These are phyloP conservation scores for Halictus rubicundus DNA, from an alignment of 1,140 invertebrate species.

Conservation along the genomic window DNA sequence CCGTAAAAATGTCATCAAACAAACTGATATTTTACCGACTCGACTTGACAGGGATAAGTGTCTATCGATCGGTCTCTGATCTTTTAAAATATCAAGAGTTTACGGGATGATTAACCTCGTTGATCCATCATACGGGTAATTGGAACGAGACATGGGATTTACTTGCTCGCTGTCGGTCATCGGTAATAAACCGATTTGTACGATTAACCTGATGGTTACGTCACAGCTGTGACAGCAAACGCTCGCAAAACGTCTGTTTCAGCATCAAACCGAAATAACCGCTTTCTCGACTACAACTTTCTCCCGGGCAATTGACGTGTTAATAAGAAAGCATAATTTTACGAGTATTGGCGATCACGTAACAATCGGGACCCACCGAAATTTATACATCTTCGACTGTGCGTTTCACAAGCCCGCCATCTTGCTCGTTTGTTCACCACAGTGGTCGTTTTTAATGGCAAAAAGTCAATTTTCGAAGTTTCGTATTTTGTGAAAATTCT, in stretches of 20 bases:
- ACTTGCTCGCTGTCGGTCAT: background rate
- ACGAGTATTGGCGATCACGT: slow-evolving; percentile 8
- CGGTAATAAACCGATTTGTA: background rate
- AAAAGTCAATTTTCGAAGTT: no score
- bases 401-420: background rate
- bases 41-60: background rate
- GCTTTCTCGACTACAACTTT: slow-evolving; percentile 45
- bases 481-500: no score
- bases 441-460: no score
- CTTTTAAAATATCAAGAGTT: slow-evolving; percentile 25
- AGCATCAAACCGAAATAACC: background rate
- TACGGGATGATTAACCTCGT: background rate
- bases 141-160: background rate
- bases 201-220: slow-evolving; percentile 24
- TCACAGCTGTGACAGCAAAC: background rate
- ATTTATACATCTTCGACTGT: background rate
- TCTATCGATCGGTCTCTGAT: background rate
- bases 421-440: no score
- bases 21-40: background rate
- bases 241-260: slow-evolving; percentile 1
- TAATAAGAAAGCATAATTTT: slow-evolving; percentile 18
- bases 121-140: slow-evolving; percentile 8
- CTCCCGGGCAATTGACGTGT: slow-evolving; percentile 4
- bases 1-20: background rate
- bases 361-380: background rate